phyloP scores from a whole-genome alignment of 2,888 invertebrate genomes.

The Leptinotarsa juncta region DNA sequence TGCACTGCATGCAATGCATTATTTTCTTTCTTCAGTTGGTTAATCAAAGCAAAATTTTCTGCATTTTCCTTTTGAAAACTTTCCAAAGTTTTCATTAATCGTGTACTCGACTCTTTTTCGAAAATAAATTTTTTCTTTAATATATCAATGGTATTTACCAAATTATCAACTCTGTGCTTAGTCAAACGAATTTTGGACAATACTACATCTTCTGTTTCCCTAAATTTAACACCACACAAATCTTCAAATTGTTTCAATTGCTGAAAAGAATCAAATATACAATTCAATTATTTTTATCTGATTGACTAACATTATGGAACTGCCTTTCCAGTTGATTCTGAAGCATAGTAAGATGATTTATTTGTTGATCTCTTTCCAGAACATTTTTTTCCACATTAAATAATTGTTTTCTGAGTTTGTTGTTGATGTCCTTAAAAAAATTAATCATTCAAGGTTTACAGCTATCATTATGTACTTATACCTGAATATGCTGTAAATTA shows the following conservation, averaged over 20 bases:
- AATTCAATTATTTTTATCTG: conserved; percentile 12
- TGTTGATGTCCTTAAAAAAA: conserved; percentile 44
- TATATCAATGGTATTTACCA: conserved; percentile 52
- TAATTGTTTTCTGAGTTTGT: conserved; percentile 54
- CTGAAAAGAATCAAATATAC: conserved; percentile 32
- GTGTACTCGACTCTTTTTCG: conserved; percentile 53
- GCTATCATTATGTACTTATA: conserved; percentile 29
- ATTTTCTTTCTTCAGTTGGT: conserved; percentile 57
- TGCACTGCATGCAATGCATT: conserved; percentile 50
- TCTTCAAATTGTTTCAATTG: conserved; percentile 39
- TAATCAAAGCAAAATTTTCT: conserved; percentile 50
- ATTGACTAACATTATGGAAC: conserved; percentile 40
- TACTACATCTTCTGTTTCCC: conserved; percentile 39
- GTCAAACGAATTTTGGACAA: conserved; percentile 43
- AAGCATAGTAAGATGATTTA: conserved; percentile 45
- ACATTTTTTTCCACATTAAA: conserved; percentile 48
- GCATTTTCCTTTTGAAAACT: conserved; percentile 57
- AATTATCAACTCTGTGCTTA: conserved; percentile 50
- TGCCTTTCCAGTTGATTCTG: conserved; percentile 49
- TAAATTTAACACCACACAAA: conserved; percentile 32
- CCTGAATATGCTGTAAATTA: conserved; percentile 56
- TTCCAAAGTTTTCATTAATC: conserved; percentile 57
- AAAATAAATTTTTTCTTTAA: conserved; percentile 53
- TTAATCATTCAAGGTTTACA: conserved; percentile 19
- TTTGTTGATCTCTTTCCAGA: conserved; percentile 53